Percentiles rank a stretch among this genome's conserved stretches.
Evolutionary conservation across 2,113 vertebrate species (phyloP).

Genomic region (Melozone crissalis): DNA sequence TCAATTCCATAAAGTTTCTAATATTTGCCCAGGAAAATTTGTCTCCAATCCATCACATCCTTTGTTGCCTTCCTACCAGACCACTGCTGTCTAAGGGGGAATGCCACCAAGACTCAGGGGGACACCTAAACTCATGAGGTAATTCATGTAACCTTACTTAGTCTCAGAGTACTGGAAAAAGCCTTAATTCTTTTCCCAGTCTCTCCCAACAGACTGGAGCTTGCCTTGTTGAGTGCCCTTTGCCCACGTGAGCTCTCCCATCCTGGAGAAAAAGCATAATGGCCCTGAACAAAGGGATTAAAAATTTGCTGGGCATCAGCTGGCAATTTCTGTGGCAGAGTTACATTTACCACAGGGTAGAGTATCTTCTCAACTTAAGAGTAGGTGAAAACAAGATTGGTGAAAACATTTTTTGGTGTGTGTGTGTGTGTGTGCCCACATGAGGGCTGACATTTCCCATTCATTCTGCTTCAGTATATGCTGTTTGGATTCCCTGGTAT

Average conservation of each 20-base stretch:
- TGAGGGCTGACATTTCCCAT: neutral
- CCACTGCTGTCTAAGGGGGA: neutral
- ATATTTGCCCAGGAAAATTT: neutral
- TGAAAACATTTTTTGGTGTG: neutral
- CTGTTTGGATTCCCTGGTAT: neutral
- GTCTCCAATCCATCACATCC: neutral
- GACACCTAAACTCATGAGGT: neutral
- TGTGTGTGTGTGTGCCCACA: rapidly evolving
- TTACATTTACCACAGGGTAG: neutral
- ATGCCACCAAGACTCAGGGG: neutral
- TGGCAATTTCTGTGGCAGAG: neutral
- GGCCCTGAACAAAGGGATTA: neutral
- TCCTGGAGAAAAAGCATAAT: neutral
- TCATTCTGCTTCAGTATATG: neutral
- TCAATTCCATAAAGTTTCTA: neutral
- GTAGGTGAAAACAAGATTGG: neutral
- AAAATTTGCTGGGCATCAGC: neutral
- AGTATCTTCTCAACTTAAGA: neutral
- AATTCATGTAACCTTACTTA: neutral
- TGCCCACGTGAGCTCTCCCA: neutral
- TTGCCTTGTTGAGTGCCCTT: neutral
- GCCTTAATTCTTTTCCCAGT: neutral
- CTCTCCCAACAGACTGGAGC: neutral
- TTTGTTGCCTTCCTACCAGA: neutral
- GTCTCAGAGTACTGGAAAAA: neutral